These are phyloP conservation scores for Goniozus legneri DNA, from an alignment of 1,140 invertebrate species.

Conservation along the genomic window DNA sequence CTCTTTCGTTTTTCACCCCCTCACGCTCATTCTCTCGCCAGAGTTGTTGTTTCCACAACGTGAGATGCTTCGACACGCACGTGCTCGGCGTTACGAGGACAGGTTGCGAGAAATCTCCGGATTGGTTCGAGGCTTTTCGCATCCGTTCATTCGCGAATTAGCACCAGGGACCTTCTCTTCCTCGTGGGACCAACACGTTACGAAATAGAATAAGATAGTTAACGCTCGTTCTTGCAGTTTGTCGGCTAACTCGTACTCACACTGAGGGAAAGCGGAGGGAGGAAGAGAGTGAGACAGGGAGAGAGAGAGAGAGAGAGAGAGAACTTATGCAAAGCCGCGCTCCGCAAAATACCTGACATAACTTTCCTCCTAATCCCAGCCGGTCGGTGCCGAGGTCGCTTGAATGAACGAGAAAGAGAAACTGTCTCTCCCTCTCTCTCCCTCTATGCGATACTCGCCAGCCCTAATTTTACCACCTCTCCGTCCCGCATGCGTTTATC, in stretches of 20 bases:
- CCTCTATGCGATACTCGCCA: neutral
- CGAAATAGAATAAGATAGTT: constrained; percentile 17
- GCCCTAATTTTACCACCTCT: constrained; percentile 2
- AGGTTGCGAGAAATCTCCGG: neutral
- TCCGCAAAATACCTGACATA: constrained; percentile 39
- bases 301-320: constrained; percentile 9
- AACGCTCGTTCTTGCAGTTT: constrained; percentile 10
- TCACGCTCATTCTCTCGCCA: neutral
- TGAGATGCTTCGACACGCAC: constrained; percentile 13
- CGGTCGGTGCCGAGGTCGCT: constrained; percentile 15
- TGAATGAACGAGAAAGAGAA: constrained; percentile 18
- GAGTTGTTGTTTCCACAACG: constrained; percentile 4
- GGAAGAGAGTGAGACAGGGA: constrained; percentile 1
- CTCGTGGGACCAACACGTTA: constrained; percentile 18
- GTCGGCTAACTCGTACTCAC: no score
- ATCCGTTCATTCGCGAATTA: constrained; percentile 27
- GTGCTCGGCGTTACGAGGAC: constrained; percentile 1
- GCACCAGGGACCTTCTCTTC: constrained; percentile 24
- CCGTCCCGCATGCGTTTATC: neutral
- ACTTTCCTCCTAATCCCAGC: constrained; percentile 37
- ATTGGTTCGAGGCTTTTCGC: neutral
- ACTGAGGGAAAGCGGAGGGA: constrained; percentile 10
- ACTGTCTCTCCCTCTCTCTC: constrained; percentile 10
- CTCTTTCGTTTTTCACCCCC: no score
- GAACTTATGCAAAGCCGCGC: constrained; percentile 44